A percentile compares a stretch with the other conserved stretches of the same genome.
Evolutionary conservation across 1,140 invertebrate species (phyloP).

Genomic region (Dreissena polymorpha): DNA sequence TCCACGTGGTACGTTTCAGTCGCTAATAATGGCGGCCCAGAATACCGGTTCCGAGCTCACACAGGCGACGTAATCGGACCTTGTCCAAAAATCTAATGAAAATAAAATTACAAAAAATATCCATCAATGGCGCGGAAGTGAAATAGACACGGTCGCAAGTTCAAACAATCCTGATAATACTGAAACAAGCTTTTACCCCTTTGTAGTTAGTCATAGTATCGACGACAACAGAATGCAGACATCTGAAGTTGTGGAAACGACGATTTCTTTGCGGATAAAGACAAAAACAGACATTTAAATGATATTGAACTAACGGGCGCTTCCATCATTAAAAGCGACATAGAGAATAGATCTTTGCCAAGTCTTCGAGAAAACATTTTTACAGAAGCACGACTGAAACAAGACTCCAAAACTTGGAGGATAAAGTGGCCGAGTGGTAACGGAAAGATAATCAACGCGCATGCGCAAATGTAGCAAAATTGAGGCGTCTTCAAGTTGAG

Average conservation of each 20-base stretch:
- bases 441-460: conserved; percentile 63
- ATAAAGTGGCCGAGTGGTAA: conserved; percentile 65
- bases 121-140: neutral
- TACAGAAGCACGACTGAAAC: conserved; percentile 54
- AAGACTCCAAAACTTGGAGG: conserved; percentile 61
- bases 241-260: conserved; percentile 47
- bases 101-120: neutral
- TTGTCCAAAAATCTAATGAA: neutral
- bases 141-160: neutral
- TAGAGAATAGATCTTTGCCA: conserved; percentile 24
- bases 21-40: conserved; percentile 58
- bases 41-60: conserved; percentile 55
- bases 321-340: neutral
- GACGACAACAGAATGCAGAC: conserved; percentile 1
- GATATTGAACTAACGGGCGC: conserved; percentile 2
- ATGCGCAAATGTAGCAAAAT: conserved; percentile 61
- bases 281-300: conserved; percentile 10
- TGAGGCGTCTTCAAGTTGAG: conserved; percentile 62
- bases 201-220: neutral
- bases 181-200: neutral
- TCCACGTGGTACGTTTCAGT: conserved; percentile 55
- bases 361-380: conserved; percentile 24
- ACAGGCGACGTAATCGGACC: neutral
- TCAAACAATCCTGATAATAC: conserved; percentile 9
- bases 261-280: conserved; percentile 49